These are phyloP conservation scores for Erebia ligea DNA, from an alignment of 2,888 invertebrate genomes.

Conservation along the genomic window DNA sequence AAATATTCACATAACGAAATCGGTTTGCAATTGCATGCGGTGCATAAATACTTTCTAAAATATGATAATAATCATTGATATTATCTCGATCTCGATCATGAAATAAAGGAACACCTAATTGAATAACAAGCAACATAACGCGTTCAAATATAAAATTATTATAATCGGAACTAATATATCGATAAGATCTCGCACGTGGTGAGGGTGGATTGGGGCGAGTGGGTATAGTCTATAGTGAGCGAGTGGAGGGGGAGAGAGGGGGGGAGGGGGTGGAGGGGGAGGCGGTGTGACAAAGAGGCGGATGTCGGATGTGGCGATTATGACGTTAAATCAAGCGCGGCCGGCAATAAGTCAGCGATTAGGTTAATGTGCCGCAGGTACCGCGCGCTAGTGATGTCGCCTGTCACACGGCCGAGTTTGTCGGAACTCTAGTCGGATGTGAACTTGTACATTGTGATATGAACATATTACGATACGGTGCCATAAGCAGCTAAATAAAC, in stretches of 20 bases:
- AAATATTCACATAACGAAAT: neutral
- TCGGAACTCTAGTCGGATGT: neutral
- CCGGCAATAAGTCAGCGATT: conserved; percentile 56
- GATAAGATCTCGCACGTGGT: conserved; percentile 13
- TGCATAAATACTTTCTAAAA: neutral
- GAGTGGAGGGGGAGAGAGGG: neutral
- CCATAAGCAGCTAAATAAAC: too few species aligned
- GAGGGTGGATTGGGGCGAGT: neutral
- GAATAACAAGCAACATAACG: conserved; percentile 1
- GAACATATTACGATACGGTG: too few species aligned
- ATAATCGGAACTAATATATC: neutral
- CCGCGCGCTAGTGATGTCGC: conserved; percentile 9
- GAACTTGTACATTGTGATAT: too few species aligned
- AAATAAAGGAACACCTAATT: neutral
- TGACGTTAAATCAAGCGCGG: conserved; percentile 53
- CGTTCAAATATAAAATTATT: conserved; percentile 1
- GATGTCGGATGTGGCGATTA: conserved; percentile 47
- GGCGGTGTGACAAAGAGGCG: conserved; percentile 47
- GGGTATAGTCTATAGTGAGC: neutral
- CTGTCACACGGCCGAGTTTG: neutral
- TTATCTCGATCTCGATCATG: neutral
- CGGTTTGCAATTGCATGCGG: neutral
- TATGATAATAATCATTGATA: neutral
- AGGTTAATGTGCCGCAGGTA: conserved; percentile 36
- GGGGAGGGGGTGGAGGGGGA: neutral